These are phyloP conservation scores for Stenoptilia bipunctidactyla DNA, from an alignment of 2,888 invertebrate genomes.

Conservation along the genomic window DNA sequence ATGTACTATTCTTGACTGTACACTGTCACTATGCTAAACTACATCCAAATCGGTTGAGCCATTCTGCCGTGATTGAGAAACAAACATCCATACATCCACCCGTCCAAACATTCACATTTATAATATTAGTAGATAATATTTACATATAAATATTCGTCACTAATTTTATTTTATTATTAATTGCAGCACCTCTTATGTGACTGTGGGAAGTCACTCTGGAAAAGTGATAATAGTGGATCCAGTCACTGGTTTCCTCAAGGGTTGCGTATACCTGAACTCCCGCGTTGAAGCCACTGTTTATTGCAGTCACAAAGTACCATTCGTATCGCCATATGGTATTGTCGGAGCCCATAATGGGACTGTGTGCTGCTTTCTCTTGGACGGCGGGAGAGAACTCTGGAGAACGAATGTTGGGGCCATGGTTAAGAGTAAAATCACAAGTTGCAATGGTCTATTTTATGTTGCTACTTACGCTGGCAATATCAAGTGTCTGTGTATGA, in stretches of 20 bases:
- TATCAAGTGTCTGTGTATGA: slow-evolving; percentile 69
- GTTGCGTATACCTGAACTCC: slow-evolving; percentile 68
- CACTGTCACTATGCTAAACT: too few relatives aligned
- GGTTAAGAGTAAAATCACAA: slow-evolving; percentile 73
- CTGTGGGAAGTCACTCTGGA: slow-evolving; percentile 77
- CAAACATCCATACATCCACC: too few relatives aligned
- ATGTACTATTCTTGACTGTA: too few relatives aligned
- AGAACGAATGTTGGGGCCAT: slow-evolving; percentile 69
- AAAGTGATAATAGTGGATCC: slow-evolving; percentile 73
- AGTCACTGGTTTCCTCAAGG: slow-evolving; percentile 58
- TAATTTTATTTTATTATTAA: slow-evolving; percentile 2
- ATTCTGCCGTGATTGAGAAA: too few relatives aligned
- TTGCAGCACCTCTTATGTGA: slow-evolving; percentile 48
- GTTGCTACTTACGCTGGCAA: slow-evolving; percentile 81
- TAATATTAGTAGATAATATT: too few relatives aligned
- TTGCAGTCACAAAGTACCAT: slow-evolving; percentile 32
- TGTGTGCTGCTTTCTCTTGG: slow-evolving; percentile 75
- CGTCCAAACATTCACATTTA: too few relatives aligned
- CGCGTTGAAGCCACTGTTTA: slow-evolving; percentile 79
- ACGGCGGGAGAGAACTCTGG: slow-evolving; percentile 72
- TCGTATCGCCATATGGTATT: slow-evolving; percentile 51
- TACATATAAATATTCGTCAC: too few relatives aligned
- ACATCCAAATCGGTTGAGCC: too few relatives aligned
- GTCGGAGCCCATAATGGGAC: slow-evolving; percentile 85
- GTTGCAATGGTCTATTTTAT: slow-evolving; percentile 53